Conservation (phyloP, 2,113 vertebrate genomes). For the Thomomys bottae region DNA sequence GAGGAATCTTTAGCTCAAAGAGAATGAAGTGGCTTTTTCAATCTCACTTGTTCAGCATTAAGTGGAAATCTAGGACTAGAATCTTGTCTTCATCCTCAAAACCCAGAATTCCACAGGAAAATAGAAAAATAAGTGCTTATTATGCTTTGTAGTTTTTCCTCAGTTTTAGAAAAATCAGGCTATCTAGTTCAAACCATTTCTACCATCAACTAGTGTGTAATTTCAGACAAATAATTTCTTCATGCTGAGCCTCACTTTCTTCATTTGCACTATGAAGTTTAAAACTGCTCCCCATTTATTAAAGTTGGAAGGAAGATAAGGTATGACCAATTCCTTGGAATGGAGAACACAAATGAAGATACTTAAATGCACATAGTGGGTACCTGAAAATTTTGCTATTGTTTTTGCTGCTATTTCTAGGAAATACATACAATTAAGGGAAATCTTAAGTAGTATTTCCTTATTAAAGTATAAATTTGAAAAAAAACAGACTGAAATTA, state of each 20-base stretch:
- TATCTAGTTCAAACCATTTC: neutral
- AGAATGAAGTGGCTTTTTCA: neutral
- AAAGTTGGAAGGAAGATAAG: neutral
- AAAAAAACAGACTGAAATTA: neutral
- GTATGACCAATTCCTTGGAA: neutral
- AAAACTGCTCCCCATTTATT: neutral
- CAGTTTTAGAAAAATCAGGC: neutral
- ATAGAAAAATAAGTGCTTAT: neutral
- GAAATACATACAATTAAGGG: neutral
- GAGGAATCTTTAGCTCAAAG: neutral
- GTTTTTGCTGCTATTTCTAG: neutral
- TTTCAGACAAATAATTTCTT: neutral
- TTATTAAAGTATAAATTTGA: neutral
- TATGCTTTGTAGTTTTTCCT: no score
- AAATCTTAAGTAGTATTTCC: slow-evolving; percentile 7
- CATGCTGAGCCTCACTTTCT: neutral
- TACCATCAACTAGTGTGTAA: neutral
- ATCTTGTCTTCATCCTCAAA: neutral
- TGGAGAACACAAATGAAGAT: neutral
- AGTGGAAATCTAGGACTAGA: neutral
- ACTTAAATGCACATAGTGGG: neutral
- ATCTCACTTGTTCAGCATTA: neutral
- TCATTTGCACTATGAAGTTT: neutral
- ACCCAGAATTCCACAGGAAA: slow-evolving; percentile 8
- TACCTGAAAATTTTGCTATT: neutral